Evolutionary conservation across 2,888 invertebrate genomes (phyloP), one percentile per base, ranked within the genome.

Genomic region (Clitarchus hookeri): DNA sequence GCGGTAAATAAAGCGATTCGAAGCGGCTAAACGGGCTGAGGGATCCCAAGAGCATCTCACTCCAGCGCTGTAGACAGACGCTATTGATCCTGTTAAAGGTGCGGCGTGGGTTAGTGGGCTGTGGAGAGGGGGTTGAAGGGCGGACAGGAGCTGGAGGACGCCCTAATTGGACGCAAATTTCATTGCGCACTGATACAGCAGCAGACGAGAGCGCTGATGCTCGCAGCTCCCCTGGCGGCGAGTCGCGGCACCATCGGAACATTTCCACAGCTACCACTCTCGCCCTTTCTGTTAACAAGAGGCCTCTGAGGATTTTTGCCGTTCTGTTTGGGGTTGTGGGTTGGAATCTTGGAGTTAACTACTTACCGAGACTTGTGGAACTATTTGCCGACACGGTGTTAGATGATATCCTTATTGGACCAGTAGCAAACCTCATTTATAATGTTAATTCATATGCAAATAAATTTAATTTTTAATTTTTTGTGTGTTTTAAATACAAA

Each of bases 161-260:
- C 82, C 44, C 19, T 82, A 82, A 82, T 82, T 82, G 82, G 82
- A 82, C 82, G 82, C 82, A 82, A 82, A 82, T 82, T 82, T 82
- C 11, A 82, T 82, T 82, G 82, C 82, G 16, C 82, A 65, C 19
- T 65, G 65, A 65, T 65, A 65, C 65, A 65, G 65, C 48, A 48
- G 48, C 16, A 48, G 48, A 48, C 48, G 48, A 8, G 8, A 48
- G 48, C 65, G 65, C n/a, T 65, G 65, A 65, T 65, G 65, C 65
- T 48, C 65, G 65, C 65, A 65, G 65, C 65, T 1, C 65, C 23
- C 6, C 65, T 65, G 65, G 65, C 65, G 65, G 65, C 23, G 65
- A 65, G 65, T 19, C 19, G n/a, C n/a, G 19, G 65, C 65, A 65
- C 23, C 65, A 19, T 65, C 48, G 16, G 48, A 48, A 48, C 48